Evolutionary conservation across 2,113 vertebrate genomes (phyloP).

Genomic region (Hirundichthys speculiger): DNA sequence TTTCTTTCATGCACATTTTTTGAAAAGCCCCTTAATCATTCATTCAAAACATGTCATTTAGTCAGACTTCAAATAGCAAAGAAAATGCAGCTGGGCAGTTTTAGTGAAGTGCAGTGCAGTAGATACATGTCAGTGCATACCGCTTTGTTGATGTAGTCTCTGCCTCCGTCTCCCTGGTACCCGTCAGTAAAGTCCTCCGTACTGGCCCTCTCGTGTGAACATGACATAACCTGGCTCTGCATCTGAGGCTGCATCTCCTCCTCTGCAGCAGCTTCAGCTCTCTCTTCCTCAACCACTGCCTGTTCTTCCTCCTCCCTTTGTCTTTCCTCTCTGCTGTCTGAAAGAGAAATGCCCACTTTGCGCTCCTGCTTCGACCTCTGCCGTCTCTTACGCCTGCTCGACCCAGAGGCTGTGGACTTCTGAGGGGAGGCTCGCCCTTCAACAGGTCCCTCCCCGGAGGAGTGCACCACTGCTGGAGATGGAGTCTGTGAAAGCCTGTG

Average conservation of each 20-base stretch:
- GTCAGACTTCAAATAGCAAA: conserved; percentile 33
- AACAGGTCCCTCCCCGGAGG: conserved; percentile 59
- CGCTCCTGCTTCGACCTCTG: conserved; percentile 82
- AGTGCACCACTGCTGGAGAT: conserved; percentile 37
- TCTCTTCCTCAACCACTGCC: conserved; percentile 55
- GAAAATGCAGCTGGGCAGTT: conserved; percentile 1
- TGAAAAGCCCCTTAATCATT: conserved; percentile 15
- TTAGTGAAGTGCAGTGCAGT: conserved; percentile 18
- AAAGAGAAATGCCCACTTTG: conserved; percentile 43
- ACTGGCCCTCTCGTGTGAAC: conserved; percentile 52
- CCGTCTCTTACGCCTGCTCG: conserved; percentile 82
- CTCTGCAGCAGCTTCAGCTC: conserved; percentile 72
- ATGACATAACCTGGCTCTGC: conserved; percentile 66
- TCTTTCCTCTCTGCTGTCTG: conserved; percentile 62
- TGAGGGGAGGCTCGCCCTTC: conserved; percentile 48
- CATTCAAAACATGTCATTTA: conserved; percentile 1
- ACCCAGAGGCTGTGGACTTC: conserved; percentile 35
- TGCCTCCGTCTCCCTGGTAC: conserved; percentile 57
- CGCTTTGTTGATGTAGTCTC: conserved; percentile 49
- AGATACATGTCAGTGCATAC: conserved; percentile 55
- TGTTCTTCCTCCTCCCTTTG: conserved; percentile 66
- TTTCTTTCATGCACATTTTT: conserved; percentile 12
- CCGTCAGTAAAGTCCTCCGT: conserved; percentile 60
- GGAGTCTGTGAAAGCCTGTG: conserved; percentile 61
- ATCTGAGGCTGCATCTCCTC: conserved; percentile 62